phyloP scores from a whole-genome alignment of 2,888 invertebrate species.

The Norana najaformis region DNA sequence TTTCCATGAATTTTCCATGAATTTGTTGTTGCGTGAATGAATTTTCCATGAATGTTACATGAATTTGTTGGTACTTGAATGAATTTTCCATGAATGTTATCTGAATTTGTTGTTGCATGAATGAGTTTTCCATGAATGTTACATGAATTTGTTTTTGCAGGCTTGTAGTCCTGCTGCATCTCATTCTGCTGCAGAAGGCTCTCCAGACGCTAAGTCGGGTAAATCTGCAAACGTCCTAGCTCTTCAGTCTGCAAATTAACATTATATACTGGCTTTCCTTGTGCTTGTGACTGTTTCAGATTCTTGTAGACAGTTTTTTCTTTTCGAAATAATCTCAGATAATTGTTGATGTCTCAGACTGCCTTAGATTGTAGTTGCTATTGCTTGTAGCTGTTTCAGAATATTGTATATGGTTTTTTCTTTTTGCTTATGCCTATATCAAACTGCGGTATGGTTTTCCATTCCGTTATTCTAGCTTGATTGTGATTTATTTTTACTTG shows the following conservation, averaged over 20 bases:
- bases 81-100: too few relatives aligned
- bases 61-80: too few relatives aligned
- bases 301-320: neutral
- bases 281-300: neutral
- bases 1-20: too few relatives aligned
- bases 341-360: neutral
- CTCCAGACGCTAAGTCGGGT: neutral
- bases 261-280: constrained; percentile 4
- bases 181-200: neutral
- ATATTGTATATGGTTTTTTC: neutral
- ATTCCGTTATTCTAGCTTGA: neutral
- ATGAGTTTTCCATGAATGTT: neutral
- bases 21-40: too few relatives aligned
- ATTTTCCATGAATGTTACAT: too few relatives aligned
- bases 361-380: neutral
- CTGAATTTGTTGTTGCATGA: too few relatives aligned
- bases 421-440: neutral
- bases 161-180: neutral
- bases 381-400: neutral
- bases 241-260: neutral
- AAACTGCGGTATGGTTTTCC: neutral
- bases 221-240: neutral
- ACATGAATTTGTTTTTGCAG: neutral
- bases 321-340: too few relatives aligned
- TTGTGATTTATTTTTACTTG: neutral